Evolutionary conservation across 92 coral and sea anemone genomes (phyloP).

Genomic region (Epizoanthus fatuus): DNA sequence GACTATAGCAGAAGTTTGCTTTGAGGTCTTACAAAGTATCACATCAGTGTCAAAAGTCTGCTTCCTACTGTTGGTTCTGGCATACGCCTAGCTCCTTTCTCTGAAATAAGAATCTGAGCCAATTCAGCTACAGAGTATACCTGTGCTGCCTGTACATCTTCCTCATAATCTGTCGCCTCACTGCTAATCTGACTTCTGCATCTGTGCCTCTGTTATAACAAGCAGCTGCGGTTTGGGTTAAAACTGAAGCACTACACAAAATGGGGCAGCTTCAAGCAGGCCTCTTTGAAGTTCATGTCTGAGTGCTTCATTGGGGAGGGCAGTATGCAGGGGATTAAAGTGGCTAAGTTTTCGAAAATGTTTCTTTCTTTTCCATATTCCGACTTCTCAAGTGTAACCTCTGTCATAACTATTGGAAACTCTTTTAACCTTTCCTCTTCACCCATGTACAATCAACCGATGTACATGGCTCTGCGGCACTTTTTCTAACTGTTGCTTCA

Average conservation of each 20-base stretch:
- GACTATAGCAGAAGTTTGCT: conserved; percentile 19
- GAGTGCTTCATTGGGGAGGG: background rate
- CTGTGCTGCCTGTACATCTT: conserved; percentile 14
- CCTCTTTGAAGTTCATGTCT: background rate
- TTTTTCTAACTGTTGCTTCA: conserved; percentile 35
- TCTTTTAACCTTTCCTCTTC: conserved; percentile 15
- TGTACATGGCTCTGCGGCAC: background rate
- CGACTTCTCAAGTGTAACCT: conserved; percentile 1
- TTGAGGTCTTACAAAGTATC: background rate
- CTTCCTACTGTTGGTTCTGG: background rate
- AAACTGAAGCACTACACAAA: conserved; percentile 25
- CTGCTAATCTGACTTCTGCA: background rate
- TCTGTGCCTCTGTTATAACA: conserved; percentile 11
- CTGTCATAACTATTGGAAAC: background rate
- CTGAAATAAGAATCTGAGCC: conserved; percentile 1
- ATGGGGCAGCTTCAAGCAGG: conserved; percentile 3
- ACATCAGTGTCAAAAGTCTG: background rate
- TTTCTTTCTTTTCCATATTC: conserved; percentile 3
- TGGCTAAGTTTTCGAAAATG: background rate
- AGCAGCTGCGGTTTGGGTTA: background rate
- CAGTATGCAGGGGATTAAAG: background rate
- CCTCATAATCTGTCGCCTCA: conserved; percentile 15
- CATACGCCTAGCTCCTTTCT: background rate
- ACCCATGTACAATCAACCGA: background rate
- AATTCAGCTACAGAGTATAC: background rate